phyloP scores from a whole-genome alignment of 2,888 invertebrate genomes.

The Coenonympha arcania region DNA sequence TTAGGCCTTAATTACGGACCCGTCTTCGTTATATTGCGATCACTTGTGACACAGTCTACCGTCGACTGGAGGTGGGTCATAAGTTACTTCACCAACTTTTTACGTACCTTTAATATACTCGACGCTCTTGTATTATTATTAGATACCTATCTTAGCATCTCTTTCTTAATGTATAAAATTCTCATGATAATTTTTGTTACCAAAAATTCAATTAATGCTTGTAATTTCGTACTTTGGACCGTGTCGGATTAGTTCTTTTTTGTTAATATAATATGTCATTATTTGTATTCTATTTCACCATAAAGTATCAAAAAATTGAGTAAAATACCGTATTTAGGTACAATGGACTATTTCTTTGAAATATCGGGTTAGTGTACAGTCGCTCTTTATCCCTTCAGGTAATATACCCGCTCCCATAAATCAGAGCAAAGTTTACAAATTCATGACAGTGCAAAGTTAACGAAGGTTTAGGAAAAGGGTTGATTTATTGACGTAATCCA shows the following conservation, averaged over 20 bases:
- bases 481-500: constrained; percentile 36
- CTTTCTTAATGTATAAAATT: too few species aligned
- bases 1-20: constrained; percentile 9
- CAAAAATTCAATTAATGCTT: too few species aligned
- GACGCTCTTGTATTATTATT: too few species aligned
- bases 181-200: too few species aligned
- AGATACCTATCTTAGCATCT: too few species aligned
- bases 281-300: too few species aligned
- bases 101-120: background rate
- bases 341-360: too few species aligned
- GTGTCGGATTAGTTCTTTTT: too few species aligned
- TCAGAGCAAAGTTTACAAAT: constrained; percentile 26
- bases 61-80: background rate
- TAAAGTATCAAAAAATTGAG: too few species aligned
- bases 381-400: background rate
- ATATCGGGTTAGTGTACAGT: background rate
- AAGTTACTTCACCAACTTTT: background rate
- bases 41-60: background rate
- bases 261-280: too few species aligned
- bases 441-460: constrained; percentile 29
- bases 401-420: constrained; percentile 13
- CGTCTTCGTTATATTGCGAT: constrained; percentile 1
- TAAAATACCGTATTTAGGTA: background rate
- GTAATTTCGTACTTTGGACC: too few species aligned
- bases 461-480: constrained; percentile 26